phyloP scores from a whole-genome alignment of 2,888 invertebrate genomes.

The Cenopis cana region DNA sequence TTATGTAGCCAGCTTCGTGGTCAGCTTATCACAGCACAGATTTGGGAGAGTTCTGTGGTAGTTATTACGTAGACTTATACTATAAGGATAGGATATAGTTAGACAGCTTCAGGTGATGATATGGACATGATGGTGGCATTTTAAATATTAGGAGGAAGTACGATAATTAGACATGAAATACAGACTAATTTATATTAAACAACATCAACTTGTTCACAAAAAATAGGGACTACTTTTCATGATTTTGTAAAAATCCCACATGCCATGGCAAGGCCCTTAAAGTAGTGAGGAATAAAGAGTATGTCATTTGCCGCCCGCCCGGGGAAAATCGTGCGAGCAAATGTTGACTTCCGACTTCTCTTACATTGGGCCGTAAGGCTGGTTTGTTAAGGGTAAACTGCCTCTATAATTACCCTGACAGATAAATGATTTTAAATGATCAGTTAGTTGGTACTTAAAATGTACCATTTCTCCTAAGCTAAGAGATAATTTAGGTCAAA shows the following conservation, averaged over 20 bases:
- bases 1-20: too few relatives aligned
- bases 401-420: slow-evolving; percentile 24
- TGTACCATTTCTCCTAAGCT: background rate
- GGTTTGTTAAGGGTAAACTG: slow-evolving; percentile 24
- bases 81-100: too few relatives aligned
- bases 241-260: slow-evolving; percentile 61
- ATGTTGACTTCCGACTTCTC: slow-evolving; percentile 75
- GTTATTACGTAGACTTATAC: too few relatives aligned
- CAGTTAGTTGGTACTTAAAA: background rate
- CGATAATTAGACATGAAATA: too few relatives aligned
- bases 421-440: background rate
- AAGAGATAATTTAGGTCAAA: too few relatives aligned
- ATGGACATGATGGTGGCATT: too few relatives aligned
- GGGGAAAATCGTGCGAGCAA: slow-evolving; percentile 71
- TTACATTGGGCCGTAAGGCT: slow-evolving; percentile 53
- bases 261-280: slow-evolving; percentile 61
- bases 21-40: too few relatives aligned
- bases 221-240: background rate
- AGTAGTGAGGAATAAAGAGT: slow-evolving; percentile 62
- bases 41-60: too few relatives aligned
- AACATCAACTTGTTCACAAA: background rate
- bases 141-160: too few relatives aligned
- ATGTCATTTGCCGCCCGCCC: slow-evolving; percentile 72
- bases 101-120: too few relatives aligned
- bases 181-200: background rate